phyloP scores from a whole-genome alignment of 2,888 invertebrate genomes.

The Pristionchus exspectatus region DNA sequence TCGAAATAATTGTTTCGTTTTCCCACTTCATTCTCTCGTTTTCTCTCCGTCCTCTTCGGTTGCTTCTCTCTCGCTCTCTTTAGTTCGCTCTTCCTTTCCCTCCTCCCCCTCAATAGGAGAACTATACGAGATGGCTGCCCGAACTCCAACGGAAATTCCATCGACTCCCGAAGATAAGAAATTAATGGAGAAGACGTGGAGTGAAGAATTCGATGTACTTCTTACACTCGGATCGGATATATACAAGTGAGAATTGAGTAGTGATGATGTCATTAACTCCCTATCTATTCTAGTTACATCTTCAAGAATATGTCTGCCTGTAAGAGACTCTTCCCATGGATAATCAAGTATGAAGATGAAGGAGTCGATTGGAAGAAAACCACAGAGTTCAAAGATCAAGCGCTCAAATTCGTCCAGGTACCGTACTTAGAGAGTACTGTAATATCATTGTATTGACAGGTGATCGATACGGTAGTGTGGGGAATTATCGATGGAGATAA shows the following conservation, averaged over 20 bases:
- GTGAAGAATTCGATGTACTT: constrained; percentile 76
- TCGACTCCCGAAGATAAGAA: constrained; percentile 65
- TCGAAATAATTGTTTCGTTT: not conserved
- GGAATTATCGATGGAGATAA: constrained; percentile 75
- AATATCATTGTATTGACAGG: constrained; percentile 58
- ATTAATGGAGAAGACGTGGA: constrained; percentile 74
- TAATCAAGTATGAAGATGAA: constrained; percentile 64
- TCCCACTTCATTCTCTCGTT: not conserved
- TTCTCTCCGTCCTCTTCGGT: not conserved
- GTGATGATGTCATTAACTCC: not conserved
- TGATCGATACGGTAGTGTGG: constrained; percentile 72
- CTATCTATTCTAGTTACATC: constrained; percentile 65
- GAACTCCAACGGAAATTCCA: not conserved
- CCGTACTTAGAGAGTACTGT: not conserved
- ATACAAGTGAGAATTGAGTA: constrained; percentile 55
- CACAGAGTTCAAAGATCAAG: constrained; percentile 74
- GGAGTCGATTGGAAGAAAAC: constrained; percentile 72
- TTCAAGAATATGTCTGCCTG: constrained; percentile 75
- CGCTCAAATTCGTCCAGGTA: constrained; percentile 76
- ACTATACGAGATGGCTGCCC: not conserved
- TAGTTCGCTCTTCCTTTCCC: not conserved
- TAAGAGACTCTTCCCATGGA: constrained; percentile 73
- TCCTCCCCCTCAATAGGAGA: not conserved
- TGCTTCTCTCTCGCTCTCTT: not conserved
- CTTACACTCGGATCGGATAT: constrained; percentile 74